Evolutionary conservation across 1,140 invertebrate species (phyloP).

Genomic region (Druon quercuslanigerum): DNA sequence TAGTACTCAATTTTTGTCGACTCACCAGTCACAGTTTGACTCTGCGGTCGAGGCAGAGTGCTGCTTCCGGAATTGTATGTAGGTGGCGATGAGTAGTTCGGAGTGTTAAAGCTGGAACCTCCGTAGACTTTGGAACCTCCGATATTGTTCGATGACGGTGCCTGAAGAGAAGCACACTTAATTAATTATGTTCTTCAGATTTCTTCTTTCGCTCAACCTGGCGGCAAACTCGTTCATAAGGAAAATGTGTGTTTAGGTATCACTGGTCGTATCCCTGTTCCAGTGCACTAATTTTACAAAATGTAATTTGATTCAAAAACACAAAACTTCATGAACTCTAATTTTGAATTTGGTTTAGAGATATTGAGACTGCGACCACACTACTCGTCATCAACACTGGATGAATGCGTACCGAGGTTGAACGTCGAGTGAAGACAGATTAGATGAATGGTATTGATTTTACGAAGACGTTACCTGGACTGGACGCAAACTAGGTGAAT

Average conservation of each 20-base stretch:
- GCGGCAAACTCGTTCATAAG: not conserved
- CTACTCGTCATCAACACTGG: conserved; percentile 1
- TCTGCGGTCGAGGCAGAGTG: conserved; percentile 71
- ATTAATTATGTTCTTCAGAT: conserved; percentile 21
- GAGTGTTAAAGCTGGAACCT: conserved; percentile 68
- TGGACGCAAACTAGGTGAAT: conserved; percentile 69
- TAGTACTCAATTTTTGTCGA: conserved; percentile 38
- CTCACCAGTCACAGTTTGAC: conserved; percentile 72
- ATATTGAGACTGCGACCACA: conserved; percentile 40
- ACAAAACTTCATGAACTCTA: not conserved
- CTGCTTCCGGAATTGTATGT: conserved; percentile 69
- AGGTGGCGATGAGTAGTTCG: conserved; percentile 64
- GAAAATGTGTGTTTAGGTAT: not conserved
- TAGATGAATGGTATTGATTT: conserved; percentile 48
- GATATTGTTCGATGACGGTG: conserved; percentile 65
- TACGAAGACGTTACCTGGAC: conserved; percentile 71
- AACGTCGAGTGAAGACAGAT: conserved; percentile 30
- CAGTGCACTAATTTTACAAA: not conserved
- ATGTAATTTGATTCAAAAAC: not conserved
- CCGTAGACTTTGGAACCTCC: conserved; percentile 80
- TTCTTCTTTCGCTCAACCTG: not conserved
- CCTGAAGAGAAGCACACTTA: conserved; percentile 51
- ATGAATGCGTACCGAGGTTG: conserved; percentile 32
- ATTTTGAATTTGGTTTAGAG: not conserved
- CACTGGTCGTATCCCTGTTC: not conserved